Percentiles rank a stretch among this genome's conserved stretches.
Conservation (phyloP, 2,888 invertebrate species). For the Fragum sueziense region DNA sequence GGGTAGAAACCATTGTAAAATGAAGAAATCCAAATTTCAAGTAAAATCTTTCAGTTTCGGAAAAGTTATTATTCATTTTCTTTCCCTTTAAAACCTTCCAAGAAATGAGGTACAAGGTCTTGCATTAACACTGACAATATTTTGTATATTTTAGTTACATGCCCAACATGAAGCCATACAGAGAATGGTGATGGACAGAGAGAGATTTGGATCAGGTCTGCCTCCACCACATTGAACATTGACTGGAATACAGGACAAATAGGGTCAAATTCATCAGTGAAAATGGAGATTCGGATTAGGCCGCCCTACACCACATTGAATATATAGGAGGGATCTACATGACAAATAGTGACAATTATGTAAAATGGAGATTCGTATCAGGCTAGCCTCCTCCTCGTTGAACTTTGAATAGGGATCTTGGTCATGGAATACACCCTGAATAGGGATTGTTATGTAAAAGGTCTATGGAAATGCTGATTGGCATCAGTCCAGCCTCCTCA, state of each 20-base stretch:
- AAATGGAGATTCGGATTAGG: background rate
- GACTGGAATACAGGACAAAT: background rate
- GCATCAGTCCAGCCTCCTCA: too few species aligned
- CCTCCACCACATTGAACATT: constrained; percentile 63
- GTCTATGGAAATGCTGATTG: too few species aligned
- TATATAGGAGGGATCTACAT: background rate
- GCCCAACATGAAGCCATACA: constrained; percentile 93
- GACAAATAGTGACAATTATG: background rate
- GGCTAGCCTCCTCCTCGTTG: background rate
- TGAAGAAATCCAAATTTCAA: too few species aligned
- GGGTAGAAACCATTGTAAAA: too few species aligned
- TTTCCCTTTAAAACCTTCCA: too few species aligned
- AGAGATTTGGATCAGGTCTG: constrained; percentile 82
- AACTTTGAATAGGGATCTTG: background rate
- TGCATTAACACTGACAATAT: too few species aligned
- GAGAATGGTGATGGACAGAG: constrained; percentile 92
- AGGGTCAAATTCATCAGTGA: background rate
- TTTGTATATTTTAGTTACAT: constrained; percentile 48
- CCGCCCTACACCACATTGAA: background rate
- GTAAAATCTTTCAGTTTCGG: too few species aligned
- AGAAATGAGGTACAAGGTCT: too few species aligned
- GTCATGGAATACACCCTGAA: background rate
- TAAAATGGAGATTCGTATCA: background rate
- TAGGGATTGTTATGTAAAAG: background rate
- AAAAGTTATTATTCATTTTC: too few species aligned